Conservation (phyloP, 2,888 invertebrate genomes). For the Hecatera dysodea region DNA sequence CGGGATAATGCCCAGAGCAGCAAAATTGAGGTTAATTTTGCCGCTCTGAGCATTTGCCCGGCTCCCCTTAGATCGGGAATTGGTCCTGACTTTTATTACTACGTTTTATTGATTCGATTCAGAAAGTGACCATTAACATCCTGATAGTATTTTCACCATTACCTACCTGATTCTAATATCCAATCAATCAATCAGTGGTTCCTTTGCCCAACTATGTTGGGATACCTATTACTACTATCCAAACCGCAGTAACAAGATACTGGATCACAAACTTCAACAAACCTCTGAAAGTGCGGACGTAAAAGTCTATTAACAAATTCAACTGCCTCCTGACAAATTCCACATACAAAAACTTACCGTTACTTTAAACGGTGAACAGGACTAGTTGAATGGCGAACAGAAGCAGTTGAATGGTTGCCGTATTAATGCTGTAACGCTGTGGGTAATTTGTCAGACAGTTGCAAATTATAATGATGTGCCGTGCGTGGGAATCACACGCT, state of each 20-base stretch:
- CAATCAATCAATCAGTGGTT: too few relatives aligned
- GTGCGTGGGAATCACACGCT: constrained; percentile 61
- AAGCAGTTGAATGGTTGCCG: constrained; percentile 17
- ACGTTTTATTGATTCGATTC: too few relatives aligned
- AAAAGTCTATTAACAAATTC: background rate
- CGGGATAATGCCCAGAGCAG: too few relatives aligned
- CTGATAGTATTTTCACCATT: too few relatives aligned
- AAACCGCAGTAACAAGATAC: background rate
- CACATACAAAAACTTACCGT: background rate
- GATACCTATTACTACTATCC: background rate
- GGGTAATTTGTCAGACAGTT: constrained; percentile 39
- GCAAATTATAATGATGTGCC: constrained; percentile 54
- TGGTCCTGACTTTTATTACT: too few relatives aligned
- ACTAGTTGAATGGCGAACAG: background rate
- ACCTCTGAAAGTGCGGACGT: background rate
- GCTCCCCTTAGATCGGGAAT: too few relatives aligned
- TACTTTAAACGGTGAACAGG: background rate
- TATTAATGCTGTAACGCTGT: constrained; percentile 10
- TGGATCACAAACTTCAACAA: background rate
- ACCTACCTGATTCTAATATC: background rate
- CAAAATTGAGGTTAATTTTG: too few relatives aligned
- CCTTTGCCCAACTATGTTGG: too few relatives aligned
- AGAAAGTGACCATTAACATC: too few relatives aligned
- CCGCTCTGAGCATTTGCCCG: too few relatives aligned
- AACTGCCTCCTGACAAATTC: constrained; percentile 1